A percentile compares a stretch with the other conserved stretches of the same genome.
These are phyloP conservation scores for Ceyx melanurus DNA, from an alignment of 2,113 vertebrate genomes.

Conservation along the genomic window DNA sequence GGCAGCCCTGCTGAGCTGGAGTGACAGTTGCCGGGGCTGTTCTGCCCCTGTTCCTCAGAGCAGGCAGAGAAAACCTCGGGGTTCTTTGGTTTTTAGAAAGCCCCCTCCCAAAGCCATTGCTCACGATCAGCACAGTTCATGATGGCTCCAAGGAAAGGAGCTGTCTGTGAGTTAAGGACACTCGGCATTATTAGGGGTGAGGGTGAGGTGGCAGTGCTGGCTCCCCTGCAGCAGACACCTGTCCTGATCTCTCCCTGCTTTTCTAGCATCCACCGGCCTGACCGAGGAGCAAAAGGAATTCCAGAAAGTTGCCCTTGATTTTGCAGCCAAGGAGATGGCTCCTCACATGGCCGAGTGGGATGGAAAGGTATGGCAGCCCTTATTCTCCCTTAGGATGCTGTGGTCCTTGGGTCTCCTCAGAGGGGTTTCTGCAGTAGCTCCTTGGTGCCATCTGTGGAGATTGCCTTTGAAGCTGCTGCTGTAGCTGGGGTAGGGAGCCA, in stretches of 20 bases:
- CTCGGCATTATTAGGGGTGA: fast-evolving
- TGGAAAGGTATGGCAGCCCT: constrained; percentile 80
- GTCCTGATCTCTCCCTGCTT: background rate
- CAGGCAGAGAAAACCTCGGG: background rate
- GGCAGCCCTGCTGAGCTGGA: background rate
- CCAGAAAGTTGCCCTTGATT: constrained; percentile 95
- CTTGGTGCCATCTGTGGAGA: background rate
- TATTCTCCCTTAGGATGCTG: background rate
- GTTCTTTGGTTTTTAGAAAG: background rate
- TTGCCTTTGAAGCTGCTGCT: background rate
- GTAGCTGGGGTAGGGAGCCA: background rate
- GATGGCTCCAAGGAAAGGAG: background rate
- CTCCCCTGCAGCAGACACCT: fast-evolving
- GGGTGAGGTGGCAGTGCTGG: fast-evolving
- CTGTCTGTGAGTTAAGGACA: background rate
- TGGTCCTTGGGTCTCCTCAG: background rate
- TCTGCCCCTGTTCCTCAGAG: background rate
- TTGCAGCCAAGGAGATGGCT: constrained; percentile 94
- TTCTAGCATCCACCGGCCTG: constrained; percentile 85
- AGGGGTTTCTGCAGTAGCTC: background rate
- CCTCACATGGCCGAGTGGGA: constrained; percentile 96
- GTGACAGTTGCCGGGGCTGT: background rate
- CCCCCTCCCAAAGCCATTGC: background rate
- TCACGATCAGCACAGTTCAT: background rate
- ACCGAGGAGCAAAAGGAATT: constrained; percentile 95